A percentile compares a stretch with the other conserved stretches of the same genome.
Evolutionary conservation across 2,888 invertebrate genomes (phyloP).

Genomic region (Aporophyla lueneburgensis): DNA sequence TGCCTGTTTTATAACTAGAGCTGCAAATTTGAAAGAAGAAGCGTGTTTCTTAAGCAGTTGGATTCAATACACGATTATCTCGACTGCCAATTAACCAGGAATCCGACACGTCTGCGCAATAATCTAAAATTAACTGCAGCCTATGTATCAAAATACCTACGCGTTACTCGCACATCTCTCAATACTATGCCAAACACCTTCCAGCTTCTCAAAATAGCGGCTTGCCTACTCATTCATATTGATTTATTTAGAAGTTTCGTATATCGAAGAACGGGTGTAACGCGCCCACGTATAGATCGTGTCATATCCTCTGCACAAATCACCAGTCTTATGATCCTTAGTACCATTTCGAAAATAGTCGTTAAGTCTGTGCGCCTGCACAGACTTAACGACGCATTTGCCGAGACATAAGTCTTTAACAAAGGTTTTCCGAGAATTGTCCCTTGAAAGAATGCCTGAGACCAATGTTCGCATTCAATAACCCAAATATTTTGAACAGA

Average conservation of each 20-base stretch:
- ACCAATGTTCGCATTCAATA: slow-evolving; percentile 83
- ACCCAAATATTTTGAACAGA: slow-evolving; percentile 90
- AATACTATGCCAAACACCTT: slow-evolving; percentile 91
- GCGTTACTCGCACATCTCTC: slow-evolving; percentile 90
- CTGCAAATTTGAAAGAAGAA: slow-evolving; percentile 50
- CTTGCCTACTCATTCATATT: slow-evolving; percentile 85
- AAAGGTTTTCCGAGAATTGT: slow-evolving; percentile 83
- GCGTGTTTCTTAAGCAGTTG: slow-evolving; percentile 63
- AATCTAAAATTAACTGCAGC: slow-evolving; percentile 91
- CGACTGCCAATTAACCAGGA: slow-evolving; percentile 90
- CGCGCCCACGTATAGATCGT: slow-evolving; percentile 69
- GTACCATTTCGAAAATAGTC: slow-evolving; percentile 70
- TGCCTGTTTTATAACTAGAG: slow-evolving; percentile 19
- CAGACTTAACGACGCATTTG: slow-evolving; percentile 70
- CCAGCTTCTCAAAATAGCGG: slow-evolving; percentile 89
- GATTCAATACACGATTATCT: slow-evolving; percentile 86
- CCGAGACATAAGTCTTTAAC: slow-evolving; percentile 73
- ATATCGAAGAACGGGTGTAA: slow-evolving; percentile 72
- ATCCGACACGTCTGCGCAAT: slow-evolving; percentile 90
- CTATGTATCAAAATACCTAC: slow-evolving; percentile 91
- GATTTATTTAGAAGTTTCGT: slow-evolving; percentile 82
- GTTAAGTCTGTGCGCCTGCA: slow-evolving; percentile 71
- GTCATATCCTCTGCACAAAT: slow-evolving; percentile 63
- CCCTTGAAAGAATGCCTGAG: slow-evolving; percentile 84
- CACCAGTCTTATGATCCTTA: slow-evolving; percentile 30